A percentile compares a stretch with the other conserved stretches of the same genome.
phyloP scores from a whole-genome alignment of 2,113 vertebrate genomes.

The Callorhinus ursinus region DNA sequence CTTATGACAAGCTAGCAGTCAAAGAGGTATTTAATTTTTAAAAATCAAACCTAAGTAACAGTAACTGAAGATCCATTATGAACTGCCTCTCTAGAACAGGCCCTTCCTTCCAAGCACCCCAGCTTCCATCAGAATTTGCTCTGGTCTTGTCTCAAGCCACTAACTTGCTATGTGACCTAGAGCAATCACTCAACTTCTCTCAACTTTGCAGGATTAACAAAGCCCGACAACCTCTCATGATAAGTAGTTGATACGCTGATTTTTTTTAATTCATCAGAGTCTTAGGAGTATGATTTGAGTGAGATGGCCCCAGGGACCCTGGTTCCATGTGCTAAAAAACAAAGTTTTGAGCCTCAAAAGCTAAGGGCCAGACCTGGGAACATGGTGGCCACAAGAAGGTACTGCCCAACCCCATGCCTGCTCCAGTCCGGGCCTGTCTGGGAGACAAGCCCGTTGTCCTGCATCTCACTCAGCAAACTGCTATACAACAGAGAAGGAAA shows the following conservation, averaged over 20 bases:
- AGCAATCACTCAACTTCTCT: not conserved
- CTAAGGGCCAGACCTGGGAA: not conserved
- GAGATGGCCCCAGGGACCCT: not conserved
- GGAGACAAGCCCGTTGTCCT: not conserved
- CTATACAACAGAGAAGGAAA: not conserved
- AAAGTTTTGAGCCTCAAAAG: not conserved
- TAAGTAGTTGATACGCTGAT: not conserved
- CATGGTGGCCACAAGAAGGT: not conserved
- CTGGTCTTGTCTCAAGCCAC: not conserved
- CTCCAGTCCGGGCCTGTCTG: not conserved
- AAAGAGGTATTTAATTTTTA: not conserved
- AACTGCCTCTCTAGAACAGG: not conserved
- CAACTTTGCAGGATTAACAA: not conserved
- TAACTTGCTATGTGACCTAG: not conserved
- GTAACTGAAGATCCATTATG: not conserved
- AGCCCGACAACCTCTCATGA: not conserved
- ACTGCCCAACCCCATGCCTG: not conserved
- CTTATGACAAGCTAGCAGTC: not conserved
- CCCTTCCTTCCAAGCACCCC: not conserved
- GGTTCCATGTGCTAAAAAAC: not conserved
- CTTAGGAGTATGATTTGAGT: not conserved
- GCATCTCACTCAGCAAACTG: not conserved
- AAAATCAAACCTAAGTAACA: not conserved
- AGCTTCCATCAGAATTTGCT: not conserved
- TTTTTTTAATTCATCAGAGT: not conserved